Evolutionary conservation across 1,140 invertebrate genomes (phyloP).

Genomic region (Stegodyphus mimosarum): DNA sequence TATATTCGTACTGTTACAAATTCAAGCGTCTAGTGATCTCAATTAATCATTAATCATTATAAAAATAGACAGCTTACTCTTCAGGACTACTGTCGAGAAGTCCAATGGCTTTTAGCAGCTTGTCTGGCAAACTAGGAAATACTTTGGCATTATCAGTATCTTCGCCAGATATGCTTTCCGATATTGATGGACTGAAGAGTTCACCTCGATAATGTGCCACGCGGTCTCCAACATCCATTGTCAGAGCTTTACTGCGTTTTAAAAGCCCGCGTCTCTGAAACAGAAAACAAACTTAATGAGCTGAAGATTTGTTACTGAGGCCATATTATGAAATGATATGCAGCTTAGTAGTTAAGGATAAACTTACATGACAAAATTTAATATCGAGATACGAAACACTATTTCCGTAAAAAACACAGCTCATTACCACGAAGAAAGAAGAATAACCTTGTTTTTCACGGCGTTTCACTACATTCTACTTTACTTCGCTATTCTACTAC

Average conservation of each 20-base stretch:
- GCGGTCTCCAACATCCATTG: conserved; percentile 28
- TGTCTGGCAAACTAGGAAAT: conserved; percentile 55
- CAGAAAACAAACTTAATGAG: not conserved
- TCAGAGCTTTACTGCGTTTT: conserved; percentile 30
- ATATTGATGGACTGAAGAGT: conserved; percentile 15
- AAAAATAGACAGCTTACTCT: not conserved
- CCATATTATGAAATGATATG: too few species aligned
- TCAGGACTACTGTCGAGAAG: conserved; percentile 11
- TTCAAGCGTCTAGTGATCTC: too few species aligned
- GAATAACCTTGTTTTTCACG: too few species aligned
- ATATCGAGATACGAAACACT: too few species aligned
- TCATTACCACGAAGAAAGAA: too few species aligned
- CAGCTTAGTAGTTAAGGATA: too few species aligned
- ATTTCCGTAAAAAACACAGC: too few species aligned
- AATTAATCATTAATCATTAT: too few species aligned
- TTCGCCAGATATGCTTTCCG: not conserved
- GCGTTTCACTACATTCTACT: too few species aligned
- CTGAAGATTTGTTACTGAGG: not conserved
- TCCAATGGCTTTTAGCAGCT: conserved; percentile 39
- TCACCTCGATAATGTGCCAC: conserved; percentile 4
- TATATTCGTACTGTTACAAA: too few species aligned
- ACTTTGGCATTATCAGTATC: not conserved
- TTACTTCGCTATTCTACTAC: too few species aligned
- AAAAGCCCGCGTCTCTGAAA: conserved; percentile 21
- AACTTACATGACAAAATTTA: too few species aligned